Conservation (phyloP, 2,113 vertebrate genomes). For the Tricholaema leucomelas region DNA sequence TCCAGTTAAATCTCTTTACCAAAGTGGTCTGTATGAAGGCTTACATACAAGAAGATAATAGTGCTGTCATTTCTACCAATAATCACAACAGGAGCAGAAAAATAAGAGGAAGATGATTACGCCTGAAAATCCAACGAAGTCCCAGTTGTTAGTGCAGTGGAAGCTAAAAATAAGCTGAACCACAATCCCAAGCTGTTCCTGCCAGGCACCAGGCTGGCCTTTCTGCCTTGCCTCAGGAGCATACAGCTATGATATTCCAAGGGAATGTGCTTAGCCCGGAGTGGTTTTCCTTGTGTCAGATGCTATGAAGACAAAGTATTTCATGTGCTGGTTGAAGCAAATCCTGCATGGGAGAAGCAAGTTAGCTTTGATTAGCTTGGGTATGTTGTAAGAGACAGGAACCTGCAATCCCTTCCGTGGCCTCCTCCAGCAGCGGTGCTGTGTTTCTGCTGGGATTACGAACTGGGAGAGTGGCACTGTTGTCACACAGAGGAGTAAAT, state of each 20-base stretch:
- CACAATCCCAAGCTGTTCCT: neutral
- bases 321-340: neutral
- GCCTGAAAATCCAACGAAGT: neutral
- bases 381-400: neutral
- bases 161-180: neutral
- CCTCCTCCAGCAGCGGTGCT: neutral
- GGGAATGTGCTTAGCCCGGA: neutral
- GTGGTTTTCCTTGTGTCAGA: neutral
- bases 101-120: constrained; percentile 27
- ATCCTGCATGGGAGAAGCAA: neutral
- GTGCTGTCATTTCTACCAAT: constrained; percentile 55
- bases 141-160: constrained; percentile 3
- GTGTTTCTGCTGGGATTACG: neutral
- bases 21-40: constrained; percentile 10
- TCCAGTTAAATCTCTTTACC: constrained; percentile 55
- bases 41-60: constrained; percentile 43
- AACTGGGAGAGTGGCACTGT: neutral
- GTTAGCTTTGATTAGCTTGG: neutral
- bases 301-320: neutral
- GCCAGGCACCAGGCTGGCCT: neutral
- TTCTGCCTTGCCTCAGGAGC: neutral
- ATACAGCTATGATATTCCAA: neutral
- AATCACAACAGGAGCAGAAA: constrained; percentile 34
- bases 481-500: neutral
- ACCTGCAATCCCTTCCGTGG: neutral